Evolutionary conservation across 1,140 invertebrate species (phyloP).

Genomic region (Drosophila ogumai): DNA sequence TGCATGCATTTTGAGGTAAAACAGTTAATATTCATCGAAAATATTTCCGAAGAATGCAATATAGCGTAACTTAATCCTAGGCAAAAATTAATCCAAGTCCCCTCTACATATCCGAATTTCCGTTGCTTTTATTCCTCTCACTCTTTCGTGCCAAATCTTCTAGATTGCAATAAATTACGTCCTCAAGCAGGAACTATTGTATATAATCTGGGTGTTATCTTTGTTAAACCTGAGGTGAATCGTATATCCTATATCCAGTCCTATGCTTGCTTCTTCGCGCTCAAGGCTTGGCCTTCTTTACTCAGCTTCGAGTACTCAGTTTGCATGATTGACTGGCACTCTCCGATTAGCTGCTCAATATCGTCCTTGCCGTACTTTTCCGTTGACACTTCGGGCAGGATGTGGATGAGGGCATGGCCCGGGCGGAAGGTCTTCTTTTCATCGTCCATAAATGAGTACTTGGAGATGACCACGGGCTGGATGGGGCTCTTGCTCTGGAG

Average conservation of each 20-base stretch:
- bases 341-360: conserved; percentile 88
- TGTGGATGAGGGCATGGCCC: conserved; percentile 89
- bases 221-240: conserved; percentile 61
- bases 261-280: conserved; percentile 59
- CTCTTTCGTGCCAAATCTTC: conserved; percentile 30
- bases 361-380: conserved; percentile 88
- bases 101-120: conserved; percentile 20
- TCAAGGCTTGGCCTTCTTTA: conserved; percentile 84
- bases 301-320: conserved; percentile 86
- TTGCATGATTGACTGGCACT: conserved; percentile 88
- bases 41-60: conserved; percentile 21
- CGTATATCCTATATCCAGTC: conserved; percentile 13
- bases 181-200: conserved; percentile 24
- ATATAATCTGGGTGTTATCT: conserved; percentile 21
- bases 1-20: conserved; percentile 37
- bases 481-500: conserved; percentile 93
- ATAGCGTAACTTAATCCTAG: conserved; percentile 41
- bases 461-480: conserved; percentile 95
- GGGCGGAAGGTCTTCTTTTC: conserved; percentile 90
- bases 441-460: conserved; percentile 93
- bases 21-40: conserved; percentile 54
- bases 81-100: conserved; percentile 27
- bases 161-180: conserved; percentile 37
- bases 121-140: conserved; percentile 33
- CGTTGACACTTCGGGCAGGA: conserved; percentile 90